These are phyloP conservation scores for Aphaenogaster rudis DNA, from an alignment of 1,140 invertebrate species.

Conservation along the genomic window DNA sequence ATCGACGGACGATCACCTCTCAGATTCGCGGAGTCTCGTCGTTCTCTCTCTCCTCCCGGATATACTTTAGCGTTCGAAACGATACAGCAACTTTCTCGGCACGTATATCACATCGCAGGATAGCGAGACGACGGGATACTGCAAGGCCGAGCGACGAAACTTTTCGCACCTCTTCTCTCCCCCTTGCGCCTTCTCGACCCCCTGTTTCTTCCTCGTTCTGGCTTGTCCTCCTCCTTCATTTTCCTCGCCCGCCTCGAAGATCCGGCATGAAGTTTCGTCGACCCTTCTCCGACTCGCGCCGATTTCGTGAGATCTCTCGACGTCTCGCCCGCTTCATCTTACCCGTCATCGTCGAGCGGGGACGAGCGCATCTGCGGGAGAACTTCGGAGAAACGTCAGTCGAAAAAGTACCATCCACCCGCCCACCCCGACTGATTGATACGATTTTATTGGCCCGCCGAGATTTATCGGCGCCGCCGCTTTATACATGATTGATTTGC, in stretches of 20 bases:
- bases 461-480: slow-evolving; percentile 72
- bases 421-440: slow-evolving; percentile 76
- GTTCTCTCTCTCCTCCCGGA: slow-evolving; percentile 55
- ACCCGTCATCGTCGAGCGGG: slow-evolving; percentile 5
- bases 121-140: slow-evolving; percentile 49
- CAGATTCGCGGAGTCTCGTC: slow-evolving; percentile 36
- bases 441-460: slow-evolving; percentile 79
- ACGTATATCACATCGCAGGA: slow-evolving; percentile 56
- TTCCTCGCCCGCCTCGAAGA: slow-evolving; percentile 35
- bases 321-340: slow-evolving; percentile 51
- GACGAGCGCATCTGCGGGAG: slow-evolving; percentile 36
- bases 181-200: not conserved
- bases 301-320: slow-evolving; percentile 42
- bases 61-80: slow-evolving; percentile 61
- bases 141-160: slow-evolving; percentile 53
- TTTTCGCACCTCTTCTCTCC: slow-evolving; percentile 43
- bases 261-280: slow-evolving; percentile 46
- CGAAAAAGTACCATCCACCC: slow-evolving; percentile 58
- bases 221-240: slow-evolving; percentile 58
- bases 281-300: slow-evolving; percentile 24
- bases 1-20: slow-evolving; percentile 58
- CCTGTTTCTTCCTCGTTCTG: not conserved
- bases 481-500: slow-evolving; percentile 81
- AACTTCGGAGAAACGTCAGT: slow-evolving; percentile 65
- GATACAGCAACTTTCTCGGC: slow-evolving; percentile 59